A percentile compares a stretch with the other conserved stretches of the same genome.
These are phyloP conservation scores for Neoarius graeffei DNA, from an alignment of 2,113 vertebrate species.

Conservation along the genomic window DNA sequence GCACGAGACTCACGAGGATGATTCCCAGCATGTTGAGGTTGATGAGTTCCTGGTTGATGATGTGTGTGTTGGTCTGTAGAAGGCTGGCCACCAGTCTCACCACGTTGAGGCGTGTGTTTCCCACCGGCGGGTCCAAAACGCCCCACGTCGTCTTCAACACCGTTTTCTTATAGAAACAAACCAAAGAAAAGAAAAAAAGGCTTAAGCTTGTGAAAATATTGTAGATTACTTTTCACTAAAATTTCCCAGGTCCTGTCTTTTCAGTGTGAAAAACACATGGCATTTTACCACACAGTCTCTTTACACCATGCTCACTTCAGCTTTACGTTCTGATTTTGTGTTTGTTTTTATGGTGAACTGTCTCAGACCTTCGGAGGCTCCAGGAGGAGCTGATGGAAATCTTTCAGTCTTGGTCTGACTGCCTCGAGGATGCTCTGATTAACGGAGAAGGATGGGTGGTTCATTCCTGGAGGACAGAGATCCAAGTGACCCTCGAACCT, in stretches of 20 bases:
- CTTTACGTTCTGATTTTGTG: neutral
- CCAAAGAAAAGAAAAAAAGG: neutral
- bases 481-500: conserved; percentile 98
- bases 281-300: neutral
- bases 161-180: conserved; percentile 76
- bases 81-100: conserved; percentile 93
- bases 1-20: conserved; percentile 82
- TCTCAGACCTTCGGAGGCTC: conserved; percentile 92
- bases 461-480: conserved; percentile 90
- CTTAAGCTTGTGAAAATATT: neutral
- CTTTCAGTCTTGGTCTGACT: conserved; percentile 88
- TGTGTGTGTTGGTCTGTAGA: conserved; percentile 88
- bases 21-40: conserved; percentile 95
- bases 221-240: neutral
- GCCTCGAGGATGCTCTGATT: conserved; percentile 95
- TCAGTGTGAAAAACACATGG: neutral
- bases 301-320: neutral
- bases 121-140: conserved; percentile 92
- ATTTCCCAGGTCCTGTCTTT: neutral
- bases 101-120: conserved; percentile 92
- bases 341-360: neutral
- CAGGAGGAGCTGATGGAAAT: conserved; percentile 93
- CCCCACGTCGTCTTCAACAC: conserved; percentile 97
- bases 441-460: conserved; percentile 87
- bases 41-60: conserved; percentile 90